Conservation (phyloP, 1,140 invertebrate genomes). For the Conus ventricosus region DNA sequence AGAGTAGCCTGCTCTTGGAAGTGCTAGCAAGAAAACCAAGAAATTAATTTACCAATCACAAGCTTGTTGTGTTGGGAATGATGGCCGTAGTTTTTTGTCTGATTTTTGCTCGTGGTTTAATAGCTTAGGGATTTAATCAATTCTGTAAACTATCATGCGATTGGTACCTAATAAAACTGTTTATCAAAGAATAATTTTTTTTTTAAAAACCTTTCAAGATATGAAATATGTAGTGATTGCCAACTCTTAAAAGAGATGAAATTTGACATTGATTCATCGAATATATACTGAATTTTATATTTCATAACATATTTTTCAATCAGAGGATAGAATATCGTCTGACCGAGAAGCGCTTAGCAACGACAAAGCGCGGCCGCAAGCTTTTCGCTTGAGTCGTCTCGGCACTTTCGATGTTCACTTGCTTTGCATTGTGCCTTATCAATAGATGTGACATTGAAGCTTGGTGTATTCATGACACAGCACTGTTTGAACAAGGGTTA, state of each 20-base stretch:
- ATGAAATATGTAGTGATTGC: no score
- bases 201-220: background rate
- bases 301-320: background rate
- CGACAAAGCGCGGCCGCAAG: slow-evolving; percentile 8
- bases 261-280: background rate
- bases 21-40: no score
- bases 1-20: background rate
- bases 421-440: background rate
- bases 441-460: background rate
- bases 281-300: background rate
- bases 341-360: slow-evolving; percentile 17
- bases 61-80: no score
- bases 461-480: background rate
- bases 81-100: no score
- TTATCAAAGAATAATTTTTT: background rate
- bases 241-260: background rate
- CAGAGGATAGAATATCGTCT: background rate
- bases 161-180: no score
- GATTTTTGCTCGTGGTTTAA: no score
- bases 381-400: background rate
- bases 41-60: no score
- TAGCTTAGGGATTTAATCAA: no score
- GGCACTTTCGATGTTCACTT: background rate
- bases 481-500: background rate
- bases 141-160: no score